These are phyloP conservation scores for Iphiclides podalirius DNA, from an alignment of 2,888 invertebrate species.

Conservation along the genomic window DNA sequence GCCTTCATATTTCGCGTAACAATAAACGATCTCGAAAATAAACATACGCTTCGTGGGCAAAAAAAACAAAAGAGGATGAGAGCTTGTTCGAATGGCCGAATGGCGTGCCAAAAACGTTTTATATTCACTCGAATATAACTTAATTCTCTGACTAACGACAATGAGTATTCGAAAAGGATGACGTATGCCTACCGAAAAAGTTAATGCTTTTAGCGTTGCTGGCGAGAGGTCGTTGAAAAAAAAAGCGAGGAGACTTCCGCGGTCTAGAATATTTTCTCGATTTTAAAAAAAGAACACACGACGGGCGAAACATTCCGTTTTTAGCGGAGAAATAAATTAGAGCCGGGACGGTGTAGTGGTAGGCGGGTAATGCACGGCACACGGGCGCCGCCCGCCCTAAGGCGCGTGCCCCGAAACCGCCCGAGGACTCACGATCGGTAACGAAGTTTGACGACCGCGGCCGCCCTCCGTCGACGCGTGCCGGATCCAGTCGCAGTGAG, in stretches of 20 bases:
- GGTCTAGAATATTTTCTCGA: constrained; percentile 9
- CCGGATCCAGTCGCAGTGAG: constrained; percentile 74
- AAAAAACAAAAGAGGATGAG: constrained; percentile 1
- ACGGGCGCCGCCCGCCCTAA: constrained; percentile 66
- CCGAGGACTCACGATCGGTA: constrained; percentile 74
- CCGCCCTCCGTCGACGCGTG: constrained; percentile 74
- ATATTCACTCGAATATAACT: constrained; percentile 1
- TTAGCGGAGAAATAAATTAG: constrained; percentile 59
- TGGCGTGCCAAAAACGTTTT: constrained; percentile 6
- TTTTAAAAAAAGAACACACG: constrained; percentile 10
- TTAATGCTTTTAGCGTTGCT: neutral
- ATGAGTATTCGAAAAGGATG: neutral
- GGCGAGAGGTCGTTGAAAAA: neutral
- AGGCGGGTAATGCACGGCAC: constrained; percentile 57
- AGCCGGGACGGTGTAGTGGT: constrained; percentile 50
- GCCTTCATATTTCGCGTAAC: constrained; percentile 17
- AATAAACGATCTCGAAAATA: constrained; percentile 18
- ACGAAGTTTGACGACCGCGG: constrained; percentile 74
- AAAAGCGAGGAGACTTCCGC: constrained; percentile 4
- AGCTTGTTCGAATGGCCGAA: neutral
- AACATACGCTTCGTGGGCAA: constrained; percentile 11
- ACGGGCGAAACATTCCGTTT: constrained; percentile 37
- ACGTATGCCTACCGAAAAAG: neutral
- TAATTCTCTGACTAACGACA: constrained; percentile 1
- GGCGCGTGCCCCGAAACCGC: constrained; percentile 72